phyloP scores from a whole-genome alignment of 2,797 vertebrate species.

The Cirrhinus mrigala region DNA sequence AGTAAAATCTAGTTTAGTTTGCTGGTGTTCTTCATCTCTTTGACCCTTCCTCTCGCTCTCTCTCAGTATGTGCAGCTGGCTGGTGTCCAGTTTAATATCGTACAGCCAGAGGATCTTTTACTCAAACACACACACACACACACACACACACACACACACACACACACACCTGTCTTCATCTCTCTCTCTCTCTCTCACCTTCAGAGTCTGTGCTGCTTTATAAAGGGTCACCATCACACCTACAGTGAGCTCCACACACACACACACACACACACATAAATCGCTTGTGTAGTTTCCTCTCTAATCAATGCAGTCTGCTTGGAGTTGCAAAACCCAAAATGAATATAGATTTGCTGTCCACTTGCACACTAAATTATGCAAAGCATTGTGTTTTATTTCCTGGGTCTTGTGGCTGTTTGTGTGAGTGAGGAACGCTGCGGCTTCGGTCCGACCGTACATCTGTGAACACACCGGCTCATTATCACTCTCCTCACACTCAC shows the following conservation, averaged over 20 bases:
- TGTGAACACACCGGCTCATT: neutral
- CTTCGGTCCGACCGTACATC: neutral
- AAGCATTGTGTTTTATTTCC: conserved; percentile 23
- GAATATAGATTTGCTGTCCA: conserved; percentile 92
- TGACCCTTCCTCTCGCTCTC: neutral
- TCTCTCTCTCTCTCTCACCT: conserved; percentile 1
- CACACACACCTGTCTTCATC: neutral
- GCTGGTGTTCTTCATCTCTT: neutral
- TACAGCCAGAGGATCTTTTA: neutral
- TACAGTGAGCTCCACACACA: neutral
- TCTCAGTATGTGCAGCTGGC: neutral
- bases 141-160: neutral
- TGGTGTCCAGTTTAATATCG: neutral
- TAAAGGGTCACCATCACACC: neutral
- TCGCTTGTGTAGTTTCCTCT: neutral
- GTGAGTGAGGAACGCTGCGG: neutral
- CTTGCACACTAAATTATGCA: conserved; percentile 51
- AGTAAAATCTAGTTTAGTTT: neutral
- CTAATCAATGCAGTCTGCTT: conserved; percentile 85
- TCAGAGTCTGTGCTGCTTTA: neutral
- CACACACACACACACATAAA: neutral
- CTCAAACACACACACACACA: neutral
- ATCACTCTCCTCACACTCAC: neutral
- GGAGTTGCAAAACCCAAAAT: conserved; percentile 88
- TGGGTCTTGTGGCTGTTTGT: neutral